Conservation (phyloP, 1,140 invertebrate genomes). For the Neodiprion fabricii region DNA sequence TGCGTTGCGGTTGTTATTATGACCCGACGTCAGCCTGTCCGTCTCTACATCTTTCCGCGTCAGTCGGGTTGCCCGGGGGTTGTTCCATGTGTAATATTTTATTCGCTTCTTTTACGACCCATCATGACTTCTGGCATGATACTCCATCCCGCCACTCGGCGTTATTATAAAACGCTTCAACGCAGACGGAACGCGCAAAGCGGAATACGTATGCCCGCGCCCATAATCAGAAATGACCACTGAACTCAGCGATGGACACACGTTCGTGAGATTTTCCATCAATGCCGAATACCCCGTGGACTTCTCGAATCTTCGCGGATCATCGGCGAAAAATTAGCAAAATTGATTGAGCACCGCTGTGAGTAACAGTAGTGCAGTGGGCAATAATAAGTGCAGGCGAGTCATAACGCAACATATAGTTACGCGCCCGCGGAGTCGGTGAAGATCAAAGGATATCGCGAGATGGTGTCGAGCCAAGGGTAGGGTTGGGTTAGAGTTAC, state of each 20-base stretch:
- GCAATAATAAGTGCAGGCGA: conserved; percentile 54
- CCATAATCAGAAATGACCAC: neutral
- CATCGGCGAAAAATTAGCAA: neutral
- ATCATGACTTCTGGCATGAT: neutral
- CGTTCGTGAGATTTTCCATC: neutral
- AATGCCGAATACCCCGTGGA: no score
- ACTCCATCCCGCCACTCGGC: neutral
- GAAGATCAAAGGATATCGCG: conserved; percentile 56
- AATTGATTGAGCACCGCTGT: conserved; percentile 33
- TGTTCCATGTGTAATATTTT: conserved; percentile 48
- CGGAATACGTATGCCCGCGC: neutral
- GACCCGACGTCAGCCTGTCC: conserved; percentile 26
- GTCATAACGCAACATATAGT: conserved; percentile 56
- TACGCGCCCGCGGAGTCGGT: conserved; percentile 48
- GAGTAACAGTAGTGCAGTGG: conserved; percentile 47
- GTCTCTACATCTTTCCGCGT: conserved; percentile 6
- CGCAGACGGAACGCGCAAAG: neutral
- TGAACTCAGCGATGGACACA: neutral
- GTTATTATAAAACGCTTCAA: neutral
- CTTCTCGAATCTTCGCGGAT: no score
- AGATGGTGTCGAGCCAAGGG: conserved; percentile 37
- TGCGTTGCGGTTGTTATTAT: conserved; percentile 56
- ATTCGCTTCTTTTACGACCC: conserved; percentile 59
- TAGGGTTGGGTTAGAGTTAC: conserved; percentile 47
- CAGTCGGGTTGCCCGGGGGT: neutral